Percentiles rank a stretch among this genome's conserved stretches.
Conservation (phyloP, 2,888 invertebrate species). For the Oscheius myriophilus region DNA sequence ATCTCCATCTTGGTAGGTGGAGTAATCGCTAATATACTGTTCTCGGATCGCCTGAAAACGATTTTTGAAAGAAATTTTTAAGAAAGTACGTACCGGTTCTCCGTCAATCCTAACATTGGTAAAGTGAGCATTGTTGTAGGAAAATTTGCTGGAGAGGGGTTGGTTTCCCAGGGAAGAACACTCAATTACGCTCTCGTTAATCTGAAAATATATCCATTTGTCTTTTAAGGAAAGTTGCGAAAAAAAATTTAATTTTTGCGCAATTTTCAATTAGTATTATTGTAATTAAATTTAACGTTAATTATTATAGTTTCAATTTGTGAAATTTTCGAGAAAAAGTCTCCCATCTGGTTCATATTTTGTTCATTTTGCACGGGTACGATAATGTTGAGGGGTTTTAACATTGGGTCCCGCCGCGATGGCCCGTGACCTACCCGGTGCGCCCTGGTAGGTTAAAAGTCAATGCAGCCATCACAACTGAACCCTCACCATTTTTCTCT, state of each 20-base stretch:
- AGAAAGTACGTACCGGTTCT: slow-evolving; percentile 17
- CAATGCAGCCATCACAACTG: too few relatives aligned
- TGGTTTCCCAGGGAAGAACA: slow-evolving; percentile 46
- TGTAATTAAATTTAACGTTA: too few relatives aligned
- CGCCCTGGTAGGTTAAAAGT: too few relatives aligned
- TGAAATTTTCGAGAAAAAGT: too few relatives aligned
- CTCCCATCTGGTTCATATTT: too few relatives aligned
- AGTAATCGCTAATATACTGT: slow-evolving; percentile 25
- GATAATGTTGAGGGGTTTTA: too few relatives aligned
- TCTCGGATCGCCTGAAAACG: slow-evolving; percentile 19
- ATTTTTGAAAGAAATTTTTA: neutral
- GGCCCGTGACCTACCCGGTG: too few relatives aligned
- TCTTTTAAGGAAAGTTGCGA: too few relatives aligned
- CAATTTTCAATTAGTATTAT: neutral
- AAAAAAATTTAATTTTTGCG: slow-evolving; percentile 1
- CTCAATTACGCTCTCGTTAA: slow-evolving; percentile 46
- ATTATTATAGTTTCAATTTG: too few relatives aligned
- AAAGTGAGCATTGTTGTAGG: slow-evolving; percentile 36
- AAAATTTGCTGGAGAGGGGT: slow-evolving; percentile 40
- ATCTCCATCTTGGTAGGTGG: slow-evolving; percentile 34
- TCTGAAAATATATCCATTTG: too few relatives aligned
- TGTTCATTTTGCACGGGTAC: too few relatives aligned
- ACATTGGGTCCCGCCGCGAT: too few relatives aligned
- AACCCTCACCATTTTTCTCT: slow-evolving; percentile 5
- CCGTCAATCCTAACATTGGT: slow-evolving; percentile 36